Conservation (phyloP, 2,888 invertebrate genomes). For the Sminthurinus aureus region DNA sequence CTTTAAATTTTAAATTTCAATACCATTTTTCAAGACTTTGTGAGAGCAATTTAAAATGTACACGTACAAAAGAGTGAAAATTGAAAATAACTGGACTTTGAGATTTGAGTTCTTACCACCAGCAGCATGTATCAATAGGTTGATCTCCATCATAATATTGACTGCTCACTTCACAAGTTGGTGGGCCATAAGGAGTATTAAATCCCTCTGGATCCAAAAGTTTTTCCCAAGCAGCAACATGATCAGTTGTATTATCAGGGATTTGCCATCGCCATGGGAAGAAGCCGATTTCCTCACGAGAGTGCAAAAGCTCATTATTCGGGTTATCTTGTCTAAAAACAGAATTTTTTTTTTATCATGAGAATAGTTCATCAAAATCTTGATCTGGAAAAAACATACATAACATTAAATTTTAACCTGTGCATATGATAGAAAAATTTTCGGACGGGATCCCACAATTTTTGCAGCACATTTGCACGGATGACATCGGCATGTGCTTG, state of each 20-base stretch:
- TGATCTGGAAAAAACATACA: no score
- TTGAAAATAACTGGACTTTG: neutral
- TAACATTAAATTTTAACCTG: no score
- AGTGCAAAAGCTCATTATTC: constrained; percentile 50
- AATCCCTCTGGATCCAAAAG: constrained; percentile 54
- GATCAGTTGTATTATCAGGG: constrained; percentile 46
- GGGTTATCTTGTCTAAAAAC: constrained; percentile 51
- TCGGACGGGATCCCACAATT: constrained; percentile 55
- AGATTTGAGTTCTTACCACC: constrained; percentile 43
- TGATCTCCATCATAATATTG: constrained; percentile 58
- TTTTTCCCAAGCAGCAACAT: constrained; percentile 49
- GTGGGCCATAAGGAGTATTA: constrained; percentile 52
- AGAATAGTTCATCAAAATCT: no score
- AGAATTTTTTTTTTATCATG: no score
- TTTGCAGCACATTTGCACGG: constrained; percentile 42
- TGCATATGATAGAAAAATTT: constrained; percentile 53
- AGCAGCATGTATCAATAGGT: constrained; percentile 57
- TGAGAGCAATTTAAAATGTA: no score
- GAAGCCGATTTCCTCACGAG: constrained; percentile 57
- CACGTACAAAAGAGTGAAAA: no score
- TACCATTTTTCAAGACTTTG: no score
- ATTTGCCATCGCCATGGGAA: constrained; percentile 56
- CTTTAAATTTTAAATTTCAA: constrained; percentile 34
- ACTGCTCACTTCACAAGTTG: constrained; percentile 54
- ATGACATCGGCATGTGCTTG: constrained; percentile 44